Base-by-base conservation (phyloP, 2,888 invertebrate genomes). In the Cetonia aurata region DNA sequence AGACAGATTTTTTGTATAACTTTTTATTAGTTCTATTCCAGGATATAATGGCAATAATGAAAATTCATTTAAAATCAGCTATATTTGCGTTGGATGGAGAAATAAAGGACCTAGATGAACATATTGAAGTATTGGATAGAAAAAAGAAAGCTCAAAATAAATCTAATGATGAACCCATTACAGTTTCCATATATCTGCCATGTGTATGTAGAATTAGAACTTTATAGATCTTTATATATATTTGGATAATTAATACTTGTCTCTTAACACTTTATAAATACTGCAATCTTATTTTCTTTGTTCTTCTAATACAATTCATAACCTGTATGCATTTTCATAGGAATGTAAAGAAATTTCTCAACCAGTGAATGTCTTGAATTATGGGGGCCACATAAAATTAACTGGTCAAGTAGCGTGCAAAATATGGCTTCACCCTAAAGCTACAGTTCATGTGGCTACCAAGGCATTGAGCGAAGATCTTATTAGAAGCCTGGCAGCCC, bases 381-480 rank as follows among this genome's bases (percentile, higher is more conserved):
- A 90, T 79, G 89, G 88, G 78, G 91, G 91, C n/a, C 89, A 89
- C 74, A 89, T 93, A 83, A 87, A 89, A 78, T 87, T 93, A 73
- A 87, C 90, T 75, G 94, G 94, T n/a, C 89, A 91, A 59, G 88
- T 94, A 12, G 88, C 90, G 0, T 90, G 91, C 62, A 88, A 92
- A 80, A 90, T 95, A n/a, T 96, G 92, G 85, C 87, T 95, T 76
- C 91, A 92, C 81, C 89, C 92, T 10, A 92, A 92, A 80, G 91
- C 92, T 3, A 92, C 91, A 1, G 88, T 95, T 33, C 86, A 86
- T 57, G 93, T 93, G 80, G 93, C 93, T 0, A 88, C 91, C 25
- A 84, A 85, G 75, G 93, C 93, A 19, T 87, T 97, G 10, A 92
- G 92, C 79, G 90, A 93, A 81, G 97, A 98, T 80, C 90, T 96